Base-by-base conservation (phyloP, 2,888 invertebrate genomes). In the Notocelia uddmanniana region DNA sequence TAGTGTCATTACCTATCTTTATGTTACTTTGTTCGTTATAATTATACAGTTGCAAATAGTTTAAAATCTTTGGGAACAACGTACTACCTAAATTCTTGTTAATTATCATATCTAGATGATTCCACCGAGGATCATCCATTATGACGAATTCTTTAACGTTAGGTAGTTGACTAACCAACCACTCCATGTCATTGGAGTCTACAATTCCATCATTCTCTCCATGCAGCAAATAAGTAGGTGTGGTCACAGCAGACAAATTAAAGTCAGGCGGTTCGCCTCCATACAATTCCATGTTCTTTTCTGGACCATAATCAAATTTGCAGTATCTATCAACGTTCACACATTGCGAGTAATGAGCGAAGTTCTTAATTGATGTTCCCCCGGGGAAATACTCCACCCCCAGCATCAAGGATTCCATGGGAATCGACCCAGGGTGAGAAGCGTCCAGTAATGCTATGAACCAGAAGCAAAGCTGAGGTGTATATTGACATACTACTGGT, bases 281-380 rank as follows among this genome's bases (percentile, higher is more conserved):
- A 18, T 70, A 70, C 19, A 70, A 6, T 8, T 59, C 13, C 41
- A 66, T 59, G 13, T 70, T 70, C 19, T 59, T 66, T 19, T 70
- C 70, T 19, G 19, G 58, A n/a, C 70, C 70, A 31, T 70, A 66
- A 59, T 70, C 59, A 45, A 59, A 70, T 31, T 70, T 70, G 10
- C 58, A 45, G 26, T 18, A 70, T 6, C 58, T 58, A 21, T 64
- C 66, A 19, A 66, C 52, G 8, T 59, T 15, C 10, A 66, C 19
- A n/a, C 59, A 66, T n/a, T 70, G 70, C 1, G 59, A 59, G 59
- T 34, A 66, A 9, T 66, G 66, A 6, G 10, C 66, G 3, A 66
- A n/a, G 26, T 70, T 70, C 11, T 59, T 66, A 3, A 59, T 23
- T 3, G 70, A 70, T n/a, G 66, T 66, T 34, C 70, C 70, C 1